Base-by-base conservation (phyloP, 2,113 vertebrate genomes). In the Mixornis gularis region DNA sequence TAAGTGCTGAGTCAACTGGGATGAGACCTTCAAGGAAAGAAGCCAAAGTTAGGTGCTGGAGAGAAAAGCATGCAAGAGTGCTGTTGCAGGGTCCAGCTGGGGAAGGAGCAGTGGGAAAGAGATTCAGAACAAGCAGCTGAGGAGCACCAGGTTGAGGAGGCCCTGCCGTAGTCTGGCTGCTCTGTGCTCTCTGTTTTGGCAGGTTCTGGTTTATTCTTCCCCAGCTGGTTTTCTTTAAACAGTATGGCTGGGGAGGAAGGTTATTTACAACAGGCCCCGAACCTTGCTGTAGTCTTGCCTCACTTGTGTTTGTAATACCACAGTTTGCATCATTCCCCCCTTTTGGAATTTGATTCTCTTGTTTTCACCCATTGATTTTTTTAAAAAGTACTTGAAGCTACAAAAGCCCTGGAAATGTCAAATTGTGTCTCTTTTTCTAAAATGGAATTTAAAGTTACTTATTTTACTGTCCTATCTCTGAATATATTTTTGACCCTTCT, bases 1-100 rank as follows among this genome's bases (percentile, higher is more conserved):
- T 70, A 91, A 56, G 17, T 63, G 43, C 16, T 71, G 72, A 60
- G 30, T 85, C 38, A 87, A 11, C 29, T 43, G 38, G 36, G 20
- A 32, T 4, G 22, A 86, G 58, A 49, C 12, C 7, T 25, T 63
- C 8, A 69, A 64, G 34, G 43, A 84, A 70, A 46, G 69, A 34
- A 56, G 53, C 16, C 3, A 10, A 76, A 48, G 49, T 76, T 83
- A 68, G 30, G 8, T 76, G 17, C 66, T 74, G 21, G 24, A n/a
- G 26, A 68, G 58, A 40, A 83, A 64, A 52, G 10, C 26, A 4
- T 15, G 18, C 17, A 22, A 16, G 41, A n/a, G 11, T 79, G 53
- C 4, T 53, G 17, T 62, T 76, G 30, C 44, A 24, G 58, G 46
- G 32, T 14, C 25, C 0, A 0, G 0, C 3, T 77, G 60, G 82